Evolutionary conservation across 1,140 invertebrate species (phyloP).

Genomic region (Pinna nobilis): DNA sequence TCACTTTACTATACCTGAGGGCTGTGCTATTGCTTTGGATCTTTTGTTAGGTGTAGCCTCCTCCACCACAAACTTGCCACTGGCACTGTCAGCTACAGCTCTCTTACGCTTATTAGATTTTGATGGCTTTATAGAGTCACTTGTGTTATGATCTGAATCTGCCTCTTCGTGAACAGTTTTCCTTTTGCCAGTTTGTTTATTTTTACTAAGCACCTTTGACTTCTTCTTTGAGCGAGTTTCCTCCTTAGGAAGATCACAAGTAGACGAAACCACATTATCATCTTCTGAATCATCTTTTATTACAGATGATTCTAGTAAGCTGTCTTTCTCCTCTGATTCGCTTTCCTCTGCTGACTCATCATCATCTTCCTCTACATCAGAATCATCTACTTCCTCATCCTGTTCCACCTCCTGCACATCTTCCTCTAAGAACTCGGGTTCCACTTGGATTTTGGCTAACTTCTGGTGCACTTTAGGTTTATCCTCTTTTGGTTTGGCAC

Average conservation of each 20-base stretch:
- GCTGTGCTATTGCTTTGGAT: neutral
- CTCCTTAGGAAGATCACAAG: neutral
- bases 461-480: constrained; percentile 59
- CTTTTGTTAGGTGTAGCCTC: constrained; percentile 15
- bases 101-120: constrained; percentile 4
- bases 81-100: constrained; percentile 17
- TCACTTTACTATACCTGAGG: too few species aligned
- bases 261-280: neutral
- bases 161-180: constrained; percentile 30
- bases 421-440: constrained; percentile 58
- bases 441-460: constrained; percentile 59
- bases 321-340: neutral
- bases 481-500: neutral
- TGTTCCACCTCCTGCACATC: constrained; percentile 53
- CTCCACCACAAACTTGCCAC: constrained; percentile 37
- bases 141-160: constrained; percentile 19
- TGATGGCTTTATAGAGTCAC: constrained; percentile 12
- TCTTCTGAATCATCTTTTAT: neutral
- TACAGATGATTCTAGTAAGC: neutral
- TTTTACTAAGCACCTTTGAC: neutral
- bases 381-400: constrained; percentile 32
- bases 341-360: constrained; percentile 49
- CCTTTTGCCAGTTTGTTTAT: constrained; percentile 11
- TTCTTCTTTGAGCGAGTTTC: neutral
- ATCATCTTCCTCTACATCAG: constrained; percentile 42